Evolutionary conservation across 2,113 vertebrate species (phyloP).

Genomic region (Alouatta palliata): DNA sequence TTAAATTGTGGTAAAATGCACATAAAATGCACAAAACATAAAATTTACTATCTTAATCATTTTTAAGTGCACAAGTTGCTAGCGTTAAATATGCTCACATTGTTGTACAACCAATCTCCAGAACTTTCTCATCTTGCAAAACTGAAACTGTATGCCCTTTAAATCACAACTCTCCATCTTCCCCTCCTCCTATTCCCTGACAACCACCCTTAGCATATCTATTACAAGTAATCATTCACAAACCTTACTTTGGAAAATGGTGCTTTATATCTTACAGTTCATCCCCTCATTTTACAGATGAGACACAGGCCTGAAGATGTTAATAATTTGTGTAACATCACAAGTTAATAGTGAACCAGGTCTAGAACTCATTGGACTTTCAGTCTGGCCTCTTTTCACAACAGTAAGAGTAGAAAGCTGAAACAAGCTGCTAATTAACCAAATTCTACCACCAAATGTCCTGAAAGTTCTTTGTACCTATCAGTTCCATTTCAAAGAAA

Average conservation of each 20-base stretch:
- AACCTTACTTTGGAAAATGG: background rate
- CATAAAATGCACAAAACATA: background rate
- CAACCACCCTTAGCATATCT: background rate
- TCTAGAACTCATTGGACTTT: background rate
- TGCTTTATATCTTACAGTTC: background rate
- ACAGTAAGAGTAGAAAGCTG: background rate
- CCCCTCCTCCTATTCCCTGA: background rate
- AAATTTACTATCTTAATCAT: background rate
- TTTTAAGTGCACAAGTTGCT: background rate
- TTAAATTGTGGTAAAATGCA: background rate
- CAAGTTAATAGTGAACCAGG: background rate
- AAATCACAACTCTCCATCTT: background rate
- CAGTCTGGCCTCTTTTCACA: background rate
- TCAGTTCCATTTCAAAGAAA: background rate
- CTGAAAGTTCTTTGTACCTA: background rate
- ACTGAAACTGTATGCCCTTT: background rate
- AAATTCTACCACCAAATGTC: background rate
- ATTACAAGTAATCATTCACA: constrained; percentile 10
- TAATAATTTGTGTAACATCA: background rate
- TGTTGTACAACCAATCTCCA: background rate
- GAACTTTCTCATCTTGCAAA: constrained; percentile 24
- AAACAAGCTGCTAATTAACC: background rate
- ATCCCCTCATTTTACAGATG: background rate
- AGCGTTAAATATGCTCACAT: background rate
- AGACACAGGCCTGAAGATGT: background rate